Conservation (phyloP, 2,888 invertebrate genomes). For the Lithodes maja region DNA sequence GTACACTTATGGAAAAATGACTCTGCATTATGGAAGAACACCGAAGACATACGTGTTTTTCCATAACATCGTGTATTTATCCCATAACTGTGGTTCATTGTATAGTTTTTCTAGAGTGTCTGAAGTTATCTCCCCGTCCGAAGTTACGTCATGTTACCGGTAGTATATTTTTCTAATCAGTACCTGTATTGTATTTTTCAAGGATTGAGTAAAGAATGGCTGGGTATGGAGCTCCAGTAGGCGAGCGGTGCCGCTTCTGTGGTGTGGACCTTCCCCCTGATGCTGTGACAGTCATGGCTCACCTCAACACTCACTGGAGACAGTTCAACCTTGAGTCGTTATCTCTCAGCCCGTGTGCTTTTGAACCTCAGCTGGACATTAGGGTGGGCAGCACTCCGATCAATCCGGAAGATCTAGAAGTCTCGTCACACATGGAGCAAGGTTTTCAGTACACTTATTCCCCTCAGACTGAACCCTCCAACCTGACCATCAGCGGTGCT, state of each 20-base stretch:
- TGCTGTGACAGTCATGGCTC: constrained; percentile 64
- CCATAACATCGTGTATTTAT: too few species aligned
- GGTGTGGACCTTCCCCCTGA: constrained; percentile 68
- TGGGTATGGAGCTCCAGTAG: constrained; percentile 55
- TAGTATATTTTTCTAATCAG: too few species aligned
- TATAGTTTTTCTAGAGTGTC: too few species aligned
- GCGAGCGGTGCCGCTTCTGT: constrained; percentile 69
- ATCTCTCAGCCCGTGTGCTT: constrained; percentile 67
- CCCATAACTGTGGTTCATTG: too few species aligned
- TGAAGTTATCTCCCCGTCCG: too few species aligned
- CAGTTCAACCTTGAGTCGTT: constrained; percentile 63
- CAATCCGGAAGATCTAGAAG: constrained; percentile 65
- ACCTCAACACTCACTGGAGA: constrained; percentile 68
- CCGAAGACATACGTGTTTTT: too few species aligned
- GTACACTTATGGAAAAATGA: too few species aligned
- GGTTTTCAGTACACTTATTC: constrained; percentile 68
- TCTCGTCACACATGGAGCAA: constrained; percentile 63
- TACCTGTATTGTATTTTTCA: too few species aligned
- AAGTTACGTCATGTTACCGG: too few species aligned
- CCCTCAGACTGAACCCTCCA: constrained; percentile 67
- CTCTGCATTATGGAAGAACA: too few species aligned
- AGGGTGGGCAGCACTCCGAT: constrained; percentile 64
- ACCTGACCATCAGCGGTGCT: constrained; percentile 59
- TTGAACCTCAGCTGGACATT: constrained; percentile 68
- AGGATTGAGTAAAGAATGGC: constrained; percentile 48